phyloP scores from a whole-genome alignment of 2,113 vertebrate species.

The Anguilla japonica region DNA sequence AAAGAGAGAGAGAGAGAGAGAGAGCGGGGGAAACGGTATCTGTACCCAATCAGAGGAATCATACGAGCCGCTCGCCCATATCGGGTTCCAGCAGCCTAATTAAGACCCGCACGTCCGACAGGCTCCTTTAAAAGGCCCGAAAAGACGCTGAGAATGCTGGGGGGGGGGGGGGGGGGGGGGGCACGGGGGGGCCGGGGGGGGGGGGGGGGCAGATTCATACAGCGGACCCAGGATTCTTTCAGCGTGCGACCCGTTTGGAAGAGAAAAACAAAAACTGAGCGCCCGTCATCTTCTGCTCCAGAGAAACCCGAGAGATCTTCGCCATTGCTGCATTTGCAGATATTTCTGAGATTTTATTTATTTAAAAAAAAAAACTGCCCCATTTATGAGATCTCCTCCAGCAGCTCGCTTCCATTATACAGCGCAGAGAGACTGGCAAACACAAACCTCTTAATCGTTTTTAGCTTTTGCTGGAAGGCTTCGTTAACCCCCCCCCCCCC shows the following conservation, averaged over 20 bases:
- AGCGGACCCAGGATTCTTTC: conserved; percentile 3
- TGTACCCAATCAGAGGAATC: conserved; percentile 9
- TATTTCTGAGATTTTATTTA: background rate
- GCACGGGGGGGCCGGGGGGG: too few relatives aligned
- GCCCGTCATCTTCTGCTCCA: background rate
- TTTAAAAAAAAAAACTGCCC: background rate
- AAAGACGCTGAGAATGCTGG: background rate
- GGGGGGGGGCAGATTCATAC: conserved; percentile 1
- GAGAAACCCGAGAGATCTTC: background rate
- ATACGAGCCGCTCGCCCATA: background rate
- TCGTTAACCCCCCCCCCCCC: conserved; percentile 3
- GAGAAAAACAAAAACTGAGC: background rate
- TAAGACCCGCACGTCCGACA: conserved; percentile 11
- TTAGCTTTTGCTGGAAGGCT: conserved; percentile 12
- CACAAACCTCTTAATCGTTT: background rate
- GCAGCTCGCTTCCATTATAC: background rate
- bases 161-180: too few relatives aligned
- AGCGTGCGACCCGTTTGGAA: background rate
- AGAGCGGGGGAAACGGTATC: background rate
- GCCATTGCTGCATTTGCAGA: background rate
- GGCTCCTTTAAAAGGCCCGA: conserved; percentile 7
- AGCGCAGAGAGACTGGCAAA: background rate
- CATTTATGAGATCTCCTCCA: background rate
- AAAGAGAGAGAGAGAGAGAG: conserved; percentile 13
- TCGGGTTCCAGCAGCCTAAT: conserved; percentile 23